These are phyloP conservation scores for Meloidogyne chitwoodi DNA, from an alignment of 1,140 invertebrate species.

Conservation along the genomic window DNA sequence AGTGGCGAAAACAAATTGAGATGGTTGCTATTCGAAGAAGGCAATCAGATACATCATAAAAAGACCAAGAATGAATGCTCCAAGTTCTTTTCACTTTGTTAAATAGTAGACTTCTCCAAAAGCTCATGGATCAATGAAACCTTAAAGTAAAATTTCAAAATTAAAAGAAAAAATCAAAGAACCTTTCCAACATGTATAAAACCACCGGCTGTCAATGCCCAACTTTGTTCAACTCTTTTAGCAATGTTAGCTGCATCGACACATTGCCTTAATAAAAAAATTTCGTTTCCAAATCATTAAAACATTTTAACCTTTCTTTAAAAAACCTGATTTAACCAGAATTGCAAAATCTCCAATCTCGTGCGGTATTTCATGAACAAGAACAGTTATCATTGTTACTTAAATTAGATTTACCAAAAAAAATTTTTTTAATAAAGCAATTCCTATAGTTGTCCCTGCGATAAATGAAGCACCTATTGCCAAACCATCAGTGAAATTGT, in stretches of 20 bases:
- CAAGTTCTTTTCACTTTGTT: slow-evolving; percentile 46
- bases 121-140: slow-evolving; percentile 85
- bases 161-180: neutral
- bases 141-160: neutral
- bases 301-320: slow-evolving; percentile 67
- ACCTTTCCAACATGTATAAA: slow-evolving; percentile 98
- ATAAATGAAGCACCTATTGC: slow-evolving; percentile 91
- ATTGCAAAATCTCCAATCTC: slow-evolving; percentile 98
- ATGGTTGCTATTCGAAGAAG: slow-evolving; percentile 47
- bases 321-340: slow-evolving; percentile 85
- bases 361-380: slow-evolving; percentile 93
- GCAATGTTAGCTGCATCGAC: slow-evolving; percentile 49
- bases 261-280: slow-evolving; percentile 42
- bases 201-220: slow-evolving; percentile 89
- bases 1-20: too few species aligned
- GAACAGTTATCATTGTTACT: slow-evolving; percentile 84
- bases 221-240: slow-evolving; percentile 72
- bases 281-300: too few species aligned
- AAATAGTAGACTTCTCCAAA: slow-evolving; percentile 62
- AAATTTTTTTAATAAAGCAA: slow-evolving; percentile 34
- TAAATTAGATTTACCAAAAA: slow-evolving; percentile 55
- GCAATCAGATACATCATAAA: slow-evolving; percentile 57
- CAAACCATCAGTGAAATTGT: slow-evolving; percentile 93
- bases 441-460: slow-evolving; percentile 67
- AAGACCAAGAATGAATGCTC: slow-evolving; percentile 48